Percentiles rank a stretch among this genome's conserved stretches.
phyloP scores from a whole-genome alignment of 2,113 vertebrate species.

The Atherinomorus stipes region DNA sequence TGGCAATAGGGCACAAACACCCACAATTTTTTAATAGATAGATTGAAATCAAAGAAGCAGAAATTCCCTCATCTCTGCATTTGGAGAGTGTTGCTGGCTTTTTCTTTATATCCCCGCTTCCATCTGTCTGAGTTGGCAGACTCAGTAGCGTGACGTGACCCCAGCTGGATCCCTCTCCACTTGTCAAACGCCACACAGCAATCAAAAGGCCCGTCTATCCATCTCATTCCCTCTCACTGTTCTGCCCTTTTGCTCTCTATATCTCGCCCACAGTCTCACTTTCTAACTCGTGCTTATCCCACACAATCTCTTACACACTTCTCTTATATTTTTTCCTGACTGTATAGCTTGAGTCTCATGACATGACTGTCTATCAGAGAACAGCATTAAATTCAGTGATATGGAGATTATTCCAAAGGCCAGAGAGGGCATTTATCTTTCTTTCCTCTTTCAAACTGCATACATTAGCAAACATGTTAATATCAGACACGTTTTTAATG shows the following conservation, averaged over 20 bases:
- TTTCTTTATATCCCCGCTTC: slow-evolving; percentile 7
- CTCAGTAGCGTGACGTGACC: slow-evolving; percentile 32
- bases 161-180: slow-evolving; percentile 32
- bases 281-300: slow-evolving; percentile 6
- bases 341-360: slow-evolving; percentile 1
- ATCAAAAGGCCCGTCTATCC: slow-evolving; percentile 33
- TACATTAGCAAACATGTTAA: slow-evolving; percentile 15
- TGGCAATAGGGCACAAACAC: background rate
- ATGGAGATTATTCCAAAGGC: slow-evolving; percentile 12
- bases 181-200: slow-evolving; percentile 57
- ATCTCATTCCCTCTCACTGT: slow-evolving; percentile 22
- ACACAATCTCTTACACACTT: slow-evolving; percentile 13
- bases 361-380: slow-evolving; percentile 25
- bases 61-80: background rate
- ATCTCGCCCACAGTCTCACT: slow-evolving; percentile 31
- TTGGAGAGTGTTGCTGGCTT: background rate
- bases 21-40: background rate
- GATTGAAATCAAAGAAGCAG: background rate
- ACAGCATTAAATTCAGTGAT: slow-evolving; percentile 13
- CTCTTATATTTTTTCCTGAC: background rate
- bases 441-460: background rate
- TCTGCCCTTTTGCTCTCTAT: slow-evolving; percentile 21
- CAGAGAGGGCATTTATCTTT: background rate
- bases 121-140: slow-evolving; percentile 28
- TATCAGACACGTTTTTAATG: background rate